phyloP scores from a whole-genome alignment of 1,140 invertebrate species.

The Lordiphosa stackelbergi region DNA sequence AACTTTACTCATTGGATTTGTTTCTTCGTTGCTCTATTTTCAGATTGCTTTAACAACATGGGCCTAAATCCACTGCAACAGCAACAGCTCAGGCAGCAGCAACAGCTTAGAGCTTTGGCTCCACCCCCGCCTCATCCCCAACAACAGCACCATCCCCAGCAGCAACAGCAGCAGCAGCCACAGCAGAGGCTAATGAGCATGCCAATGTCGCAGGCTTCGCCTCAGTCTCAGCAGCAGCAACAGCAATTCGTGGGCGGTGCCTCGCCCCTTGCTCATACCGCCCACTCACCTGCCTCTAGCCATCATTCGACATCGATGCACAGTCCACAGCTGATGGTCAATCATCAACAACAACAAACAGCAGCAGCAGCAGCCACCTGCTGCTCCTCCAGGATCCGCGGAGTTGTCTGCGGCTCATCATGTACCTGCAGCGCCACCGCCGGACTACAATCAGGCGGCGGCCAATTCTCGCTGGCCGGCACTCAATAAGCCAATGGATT shows the following conservation, averaged over 20 bases:
- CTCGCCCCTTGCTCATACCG: conserved; percentile 75
- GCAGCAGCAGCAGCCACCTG: conserved; percentile 52
- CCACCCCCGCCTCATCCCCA: conserved; percentile 70
- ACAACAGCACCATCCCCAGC: conserved; percentile 34
- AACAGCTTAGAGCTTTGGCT: conserved; percentile 43
- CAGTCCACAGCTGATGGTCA: conserved; percentile 61
- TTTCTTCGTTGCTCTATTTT: not conserved
- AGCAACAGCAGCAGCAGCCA: conserved; percentile 77
- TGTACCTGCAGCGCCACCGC: conserved; percentile 74
- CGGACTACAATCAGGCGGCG: conserved; percentile 77
- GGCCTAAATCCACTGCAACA: conserved; percentile 40
- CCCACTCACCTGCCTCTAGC: conserved; percentile 75
- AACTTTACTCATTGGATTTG: not conserved
- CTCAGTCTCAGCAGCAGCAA: conserved; percentile 40
- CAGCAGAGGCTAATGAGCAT: conserved; percentile 64
- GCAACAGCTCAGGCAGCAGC: conserved; percentile 35
- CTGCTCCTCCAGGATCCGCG: conserved; percentile 16
- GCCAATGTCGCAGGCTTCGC: conserved; percentile 48
- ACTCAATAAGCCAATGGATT: conserved; percentile 79
- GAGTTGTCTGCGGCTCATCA: conserved; percentile 48
- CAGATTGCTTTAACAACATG: conserved; percentile 59
- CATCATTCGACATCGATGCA: conserved; percentile 71
- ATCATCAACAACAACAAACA: conserved; percentile 62
- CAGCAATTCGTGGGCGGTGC: conserved; percentile 63
- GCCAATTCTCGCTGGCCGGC: conserved; percentile 78